phyloP scores from a whole-genome alignment of 2,113 vertebrate genomes.

The Prochilodus magdalenae region DNA sequence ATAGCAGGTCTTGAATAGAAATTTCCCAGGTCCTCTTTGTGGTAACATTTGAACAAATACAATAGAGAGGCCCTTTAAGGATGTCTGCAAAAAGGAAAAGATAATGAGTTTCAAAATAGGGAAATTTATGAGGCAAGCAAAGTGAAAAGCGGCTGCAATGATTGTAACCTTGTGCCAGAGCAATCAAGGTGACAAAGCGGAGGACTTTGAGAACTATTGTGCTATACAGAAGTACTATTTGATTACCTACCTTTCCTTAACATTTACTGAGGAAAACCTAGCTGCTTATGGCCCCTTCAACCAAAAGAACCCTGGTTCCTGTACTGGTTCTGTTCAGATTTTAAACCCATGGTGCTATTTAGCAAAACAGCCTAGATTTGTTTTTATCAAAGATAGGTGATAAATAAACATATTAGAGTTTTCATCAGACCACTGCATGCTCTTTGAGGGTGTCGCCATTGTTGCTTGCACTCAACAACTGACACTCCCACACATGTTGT shows the following conservation, averaged over 20 bases:
- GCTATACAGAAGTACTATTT: slow-evolving; percentile 9
- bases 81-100: slow-evolving; percentile 58
- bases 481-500: too few species aligned
- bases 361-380: too few species aligned
- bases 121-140: slow-evolving; percentile 68
- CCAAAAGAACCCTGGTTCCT: too few species aligned
- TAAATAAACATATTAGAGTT: too few species aligned
- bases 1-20: slow-evolving; percentile 68
- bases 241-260: neutral
- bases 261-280: neutral
- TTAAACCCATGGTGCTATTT: too few species aligned
- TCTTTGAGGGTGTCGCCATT: too few species aligned
- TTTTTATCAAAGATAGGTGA: too few species aligned
- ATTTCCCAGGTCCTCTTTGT: slow-evolving; percentile 64
- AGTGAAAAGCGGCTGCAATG: slow-evolving; percentile 66
- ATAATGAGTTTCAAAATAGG: slow-evolving; percentile 73
- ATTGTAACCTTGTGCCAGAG: slow-evolving; percentile 63
- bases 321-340: too few species aligned
- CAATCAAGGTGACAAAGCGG: slow-evolving; percentile 59
- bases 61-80: slow-evolving; percentile 61
- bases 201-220: neutral
- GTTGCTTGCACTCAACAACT: too few species aligned
- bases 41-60: slow-evolving; percentile 53
- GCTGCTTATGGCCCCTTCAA: too few species aligned
- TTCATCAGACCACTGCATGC: too few species aligned